Evolutionary conservation across 2,113 vertebrate species (phyloP), one percentile per base, ranked within the genome.

Genomic region (Hiodon alosoides): DNA sequence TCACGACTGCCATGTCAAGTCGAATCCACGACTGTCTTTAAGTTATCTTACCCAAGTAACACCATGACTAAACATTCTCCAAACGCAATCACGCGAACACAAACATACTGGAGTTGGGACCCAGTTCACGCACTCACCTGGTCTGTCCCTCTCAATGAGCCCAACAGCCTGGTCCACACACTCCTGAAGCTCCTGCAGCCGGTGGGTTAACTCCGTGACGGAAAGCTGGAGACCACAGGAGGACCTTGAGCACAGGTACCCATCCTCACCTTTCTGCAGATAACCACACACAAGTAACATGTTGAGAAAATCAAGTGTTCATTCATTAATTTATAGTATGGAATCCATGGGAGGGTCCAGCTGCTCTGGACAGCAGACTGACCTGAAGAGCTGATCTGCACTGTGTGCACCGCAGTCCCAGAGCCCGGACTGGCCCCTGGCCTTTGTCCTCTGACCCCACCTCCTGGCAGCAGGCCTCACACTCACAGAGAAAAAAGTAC

Each of bases 401-500:
- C 3, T 46, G 80, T 5, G 60, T 76, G 80, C 97, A 98, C 77
- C 87, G 81, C 76, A 97, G 91, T 0, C 87, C 89, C 70, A 80
- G 81, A 7, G 67, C 46, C 48, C 14, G 0, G 4, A 59, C 67
- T 5, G 47, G 11, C 51, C 2, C 1, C 60, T 50, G 0, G 73
- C 57, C 68, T 50, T 58, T 71, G 68, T 11, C 50, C 59, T 31
- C 73, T 68, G 75, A 53, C 58, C 52, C 11, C 4, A 79, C 71
- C 75, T 92, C 91, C 48, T 79, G 77, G 0, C 67, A 77, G 82
- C 97, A 98, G 0, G 91, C 89, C 9, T 60, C 83, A 82, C 97
- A 98, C 73, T 0, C 13, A 79, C 97, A 99, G 55, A 89, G 79
- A 50, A 99, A 99, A 82, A 93, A 97, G 87, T 99, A 99, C 83